Conservation (phyloP, 1,140 invertebrate species). For the Macrotrachela quadricornifera region DNA sequence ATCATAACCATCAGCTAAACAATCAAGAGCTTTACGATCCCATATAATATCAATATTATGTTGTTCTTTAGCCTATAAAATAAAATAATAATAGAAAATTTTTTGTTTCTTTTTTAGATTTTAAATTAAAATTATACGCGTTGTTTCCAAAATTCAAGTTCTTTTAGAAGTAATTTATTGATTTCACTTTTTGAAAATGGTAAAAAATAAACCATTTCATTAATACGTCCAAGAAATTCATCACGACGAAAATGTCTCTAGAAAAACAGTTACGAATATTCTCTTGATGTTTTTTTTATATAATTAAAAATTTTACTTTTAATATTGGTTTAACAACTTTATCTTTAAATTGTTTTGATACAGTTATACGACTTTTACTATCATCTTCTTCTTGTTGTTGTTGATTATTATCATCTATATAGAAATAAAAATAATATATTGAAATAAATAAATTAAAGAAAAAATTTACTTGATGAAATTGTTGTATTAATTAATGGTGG, state of each 20-base stretch:
- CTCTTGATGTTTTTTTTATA: too few species aligned
- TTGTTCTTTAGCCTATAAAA: conserved; percentile 41
- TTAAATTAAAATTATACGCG: conserved; percentile 28
- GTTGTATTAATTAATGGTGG: too few species aligned
- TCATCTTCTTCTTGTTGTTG: background rate
- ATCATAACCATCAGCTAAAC: conserved; percentile 65
- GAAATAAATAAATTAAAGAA: too few species aligned
- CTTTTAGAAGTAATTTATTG: conserved; percentile 49
- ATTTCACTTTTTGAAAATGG: conserved; percentile 65
- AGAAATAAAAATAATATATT: too few species aligned
- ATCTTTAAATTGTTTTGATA: conserved; percentile 53
- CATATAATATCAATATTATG: conserved; percentile 59
- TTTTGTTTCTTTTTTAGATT: background rate
- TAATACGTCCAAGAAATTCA: conserved; percentile 76
- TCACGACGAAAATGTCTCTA: conserved; percentile 57
- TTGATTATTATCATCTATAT: background rate
- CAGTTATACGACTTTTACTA: conserved; percentile 23
- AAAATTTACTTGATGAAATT: too few species aligned
- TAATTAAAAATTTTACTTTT: too few species aligned
- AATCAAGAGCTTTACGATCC: conserved; percentile 59
- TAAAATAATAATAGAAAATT: background rate
- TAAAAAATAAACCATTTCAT: conserved; percentile 80
- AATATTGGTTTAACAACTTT: conserved; percentile 58
- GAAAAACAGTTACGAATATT: conserved; percentile 9
- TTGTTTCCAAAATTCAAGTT: conserved; percentile 55